Evolutionary conservation across 2,113 vertebrate species (phyloP).

Genomic region (Nothocercus julius): DNA sequence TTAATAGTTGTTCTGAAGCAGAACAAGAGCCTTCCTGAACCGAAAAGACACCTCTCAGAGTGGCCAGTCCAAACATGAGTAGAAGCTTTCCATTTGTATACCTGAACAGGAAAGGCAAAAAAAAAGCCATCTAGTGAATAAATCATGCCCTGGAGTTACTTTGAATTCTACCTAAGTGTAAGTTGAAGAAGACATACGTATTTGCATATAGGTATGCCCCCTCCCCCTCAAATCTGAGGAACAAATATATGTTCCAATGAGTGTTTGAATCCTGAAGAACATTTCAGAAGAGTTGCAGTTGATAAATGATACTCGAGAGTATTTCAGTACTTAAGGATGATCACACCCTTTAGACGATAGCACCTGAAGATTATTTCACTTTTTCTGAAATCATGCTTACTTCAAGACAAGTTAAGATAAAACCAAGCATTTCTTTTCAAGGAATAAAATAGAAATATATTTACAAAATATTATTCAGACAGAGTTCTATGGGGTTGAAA

Average conservation of each 20-base stretch:
- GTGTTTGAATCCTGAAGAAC: background rate
- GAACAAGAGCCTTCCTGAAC: background rate
- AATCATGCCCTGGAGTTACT: background rate
- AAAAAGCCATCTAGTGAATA: background rate
- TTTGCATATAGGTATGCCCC: background rate
- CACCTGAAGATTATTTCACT: background rate
- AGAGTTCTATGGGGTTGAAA: background rate
- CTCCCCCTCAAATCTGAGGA: background rate
- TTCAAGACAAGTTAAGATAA: background rate
- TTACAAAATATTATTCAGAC: background rate
- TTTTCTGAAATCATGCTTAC: background rate
- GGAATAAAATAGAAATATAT: background rate
- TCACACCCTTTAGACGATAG: background rate
- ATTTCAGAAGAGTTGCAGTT: background rate
- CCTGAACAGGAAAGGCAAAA: background rate
- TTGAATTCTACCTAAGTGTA: background rate
- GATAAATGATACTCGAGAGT: background rate
- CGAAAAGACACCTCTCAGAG: background rate
- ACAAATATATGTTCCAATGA: background rate
- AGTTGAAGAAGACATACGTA: background rate
- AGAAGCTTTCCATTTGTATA: background rate
- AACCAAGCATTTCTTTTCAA: background rate
- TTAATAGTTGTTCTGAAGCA: background rate
- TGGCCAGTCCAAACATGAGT: background rate
- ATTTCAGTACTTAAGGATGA: background rate